These are phyloP conservation scores for Synergus japonicus DNA, from an alignment of 2,888 invertebrate genomes.

Conservation along the genomic window DNA sequence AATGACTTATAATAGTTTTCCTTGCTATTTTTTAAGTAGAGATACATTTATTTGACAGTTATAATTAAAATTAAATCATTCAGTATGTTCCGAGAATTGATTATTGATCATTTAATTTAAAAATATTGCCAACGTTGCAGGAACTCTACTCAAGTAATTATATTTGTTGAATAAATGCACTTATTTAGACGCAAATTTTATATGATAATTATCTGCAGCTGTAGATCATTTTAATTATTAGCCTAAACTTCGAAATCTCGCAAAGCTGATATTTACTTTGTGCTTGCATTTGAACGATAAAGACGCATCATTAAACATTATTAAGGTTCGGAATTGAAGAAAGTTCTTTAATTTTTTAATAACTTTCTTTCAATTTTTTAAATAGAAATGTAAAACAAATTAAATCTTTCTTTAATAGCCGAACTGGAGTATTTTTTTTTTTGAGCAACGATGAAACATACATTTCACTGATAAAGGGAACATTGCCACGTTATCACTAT, in stretches of 20 bases:
- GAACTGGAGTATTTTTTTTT: not conserved
- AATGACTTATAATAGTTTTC: not conserved
- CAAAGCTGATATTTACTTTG: not conserved
- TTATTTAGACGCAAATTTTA: not conserved
- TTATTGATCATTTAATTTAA: not conserved
- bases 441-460: conserved; percentile 8
- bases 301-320: conserved; percentile 20
- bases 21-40: not conserved
- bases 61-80: not conserved
- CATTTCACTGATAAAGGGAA: not conserved
- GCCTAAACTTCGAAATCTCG: not conserved
- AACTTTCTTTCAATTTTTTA: not conserved
- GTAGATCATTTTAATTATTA: not conserved
- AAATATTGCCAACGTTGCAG: not conserved
- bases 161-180: not conserved
- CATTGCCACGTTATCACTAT: not conserved
- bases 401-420: not conserved
- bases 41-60: not conserved
- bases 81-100: not conserved
- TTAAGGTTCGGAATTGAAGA: not conserved
- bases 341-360: not conserved
- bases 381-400: not conserved
- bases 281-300: conserved; percentile 18
- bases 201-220: not conserved
- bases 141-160: not conserved